phyloP scores from a whole-genome alignment of 2,113 vertebrate genomes.

The Copsychus sechellarum region DNA sequence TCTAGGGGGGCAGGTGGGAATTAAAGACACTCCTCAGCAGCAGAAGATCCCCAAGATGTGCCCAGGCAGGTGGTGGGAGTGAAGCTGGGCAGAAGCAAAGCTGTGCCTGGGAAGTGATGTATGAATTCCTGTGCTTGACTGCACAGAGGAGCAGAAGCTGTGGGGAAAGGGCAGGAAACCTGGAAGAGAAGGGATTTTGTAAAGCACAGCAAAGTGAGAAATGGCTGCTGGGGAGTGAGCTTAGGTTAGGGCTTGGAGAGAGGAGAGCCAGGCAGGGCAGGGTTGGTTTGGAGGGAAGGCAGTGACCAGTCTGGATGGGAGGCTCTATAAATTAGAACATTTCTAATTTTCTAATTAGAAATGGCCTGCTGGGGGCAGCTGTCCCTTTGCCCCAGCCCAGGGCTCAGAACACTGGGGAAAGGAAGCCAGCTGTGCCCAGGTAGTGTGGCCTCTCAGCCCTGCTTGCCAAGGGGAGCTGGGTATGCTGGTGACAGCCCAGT shows the following conservation, averaged over 20 bases:
- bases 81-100: background rate
- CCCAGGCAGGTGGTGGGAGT: background rate
- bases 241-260: background rate
- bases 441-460: background rate
- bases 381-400: background rate
- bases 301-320: fast-evolving
- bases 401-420: background rate
- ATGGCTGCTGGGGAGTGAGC: background rate
- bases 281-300: background rate
- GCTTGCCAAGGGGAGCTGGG: background rate
- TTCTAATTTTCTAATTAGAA: background rate
- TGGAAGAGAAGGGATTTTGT: background rate
- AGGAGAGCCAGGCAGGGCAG: background rate
- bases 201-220: background rate
- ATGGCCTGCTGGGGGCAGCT: background rate
- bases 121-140: background rate
- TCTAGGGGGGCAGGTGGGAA: background rate
- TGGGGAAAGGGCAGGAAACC: background rate
- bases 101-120: background rate
- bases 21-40: background rate
- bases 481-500: background rate
- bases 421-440: background rate
- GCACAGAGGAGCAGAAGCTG: background rate
- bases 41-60: background rate
- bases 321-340: no score